Conservation (phyloP, 2,113 vertebrate species). For the Bostrychus sinensis region DNA sequence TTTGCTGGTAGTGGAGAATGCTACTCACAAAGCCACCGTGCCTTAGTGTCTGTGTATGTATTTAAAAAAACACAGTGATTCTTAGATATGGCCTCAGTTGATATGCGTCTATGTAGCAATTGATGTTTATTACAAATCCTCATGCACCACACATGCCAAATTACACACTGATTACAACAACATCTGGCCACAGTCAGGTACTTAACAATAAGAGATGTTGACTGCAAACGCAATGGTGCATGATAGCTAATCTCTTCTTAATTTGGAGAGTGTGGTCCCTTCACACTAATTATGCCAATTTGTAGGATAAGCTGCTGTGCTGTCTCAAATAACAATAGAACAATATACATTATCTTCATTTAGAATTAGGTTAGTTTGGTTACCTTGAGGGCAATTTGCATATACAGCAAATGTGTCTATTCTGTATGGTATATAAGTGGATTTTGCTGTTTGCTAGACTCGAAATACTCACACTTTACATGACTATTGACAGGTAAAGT, state of each 20-base stretch:
- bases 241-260: constrained; percentile 12
- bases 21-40: too few relatives aligned
- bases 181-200: neutral
- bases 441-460: too few relatives aligned
- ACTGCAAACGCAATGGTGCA: neutral
- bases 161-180: neutral
- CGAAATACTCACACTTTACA: too few relatives aligned
- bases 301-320: neutral
- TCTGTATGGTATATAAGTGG: too few relatives aligned
- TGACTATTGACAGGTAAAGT: too few relatives aligned
- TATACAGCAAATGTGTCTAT: neutral
- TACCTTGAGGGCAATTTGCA: neutral
- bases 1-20: too few relatives aligned
- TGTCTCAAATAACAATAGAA: constrained; percentile 6
- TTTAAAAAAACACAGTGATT: too few relatives aligned
- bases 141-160: neutral
- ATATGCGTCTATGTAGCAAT: neutral
- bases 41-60: too few relatives aligned
- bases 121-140: neutral
- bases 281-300: constrained; percentile 16
- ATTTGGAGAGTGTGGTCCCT: neutral
- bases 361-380: neutral
- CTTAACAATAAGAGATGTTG: constrained; percentile 1
- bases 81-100: too few relatives aligned
- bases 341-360: neutral